Conservation (phyloP, 2,797 vertebrate genomes). For the Paramormyrops hopkinsi region DNA sequence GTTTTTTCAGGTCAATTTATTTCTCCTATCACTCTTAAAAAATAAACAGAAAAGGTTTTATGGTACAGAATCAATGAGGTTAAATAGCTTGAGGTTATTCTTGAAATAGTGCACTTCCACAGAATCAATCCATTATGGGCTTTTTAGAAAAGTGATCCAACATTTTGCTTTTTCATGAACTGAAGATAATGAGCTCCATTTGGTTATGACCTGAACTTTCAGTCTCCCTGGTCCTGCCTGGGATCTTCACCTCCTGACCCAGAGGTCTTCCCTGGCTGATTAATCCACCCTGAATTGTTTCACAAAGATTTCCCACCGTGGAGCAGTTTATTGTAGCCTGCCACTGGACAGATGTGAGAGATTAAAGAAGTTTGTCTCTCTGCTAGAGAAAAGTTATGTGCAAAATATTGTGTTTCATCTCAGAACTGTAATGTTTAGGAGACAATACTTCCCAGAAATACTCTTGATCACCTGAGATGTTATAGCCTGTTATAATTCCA, state of each 20-base stretch:
- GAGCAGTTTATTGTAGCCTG: background rate
- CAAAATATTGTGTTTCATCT: background rate
- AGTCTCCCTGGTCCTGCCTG: background rate
- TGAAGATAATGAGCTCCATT: background rate
- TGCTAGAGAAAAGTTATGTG: background rate
- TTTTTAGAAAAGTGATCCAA: background rate
- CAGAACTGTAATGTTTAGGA: background rate
- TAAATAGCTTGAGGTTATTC: background rate
- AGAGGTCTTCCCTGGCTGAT: background rate
- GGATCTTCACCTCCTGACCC: background rate
- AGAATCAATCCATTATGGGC: background rate
- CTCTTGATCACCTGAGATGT: background rate
- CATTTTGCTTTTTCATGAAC: background rate
- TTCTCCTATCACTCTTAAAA: background rate
- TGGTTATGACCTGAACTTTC: background rate
- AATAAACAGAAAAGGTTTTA: background rate
- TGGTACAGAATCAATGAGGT: background rate
- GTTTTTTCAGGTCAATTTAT: background rate
- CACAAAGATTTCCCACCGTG: background rate
- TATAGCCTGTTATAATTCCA: background rate
- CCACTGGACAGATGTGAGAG: background rate
- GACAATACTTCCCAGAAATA: background rate
- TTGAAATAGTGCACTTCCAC: background rate
- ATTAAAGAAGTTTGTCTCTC: constrained; percentile 1
- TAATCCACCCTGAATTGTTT: background rate